Evolutionary conservation across 2,888 invertebrate species (phyloP).

Genomic region (Spodoptera exigua): DNA sequence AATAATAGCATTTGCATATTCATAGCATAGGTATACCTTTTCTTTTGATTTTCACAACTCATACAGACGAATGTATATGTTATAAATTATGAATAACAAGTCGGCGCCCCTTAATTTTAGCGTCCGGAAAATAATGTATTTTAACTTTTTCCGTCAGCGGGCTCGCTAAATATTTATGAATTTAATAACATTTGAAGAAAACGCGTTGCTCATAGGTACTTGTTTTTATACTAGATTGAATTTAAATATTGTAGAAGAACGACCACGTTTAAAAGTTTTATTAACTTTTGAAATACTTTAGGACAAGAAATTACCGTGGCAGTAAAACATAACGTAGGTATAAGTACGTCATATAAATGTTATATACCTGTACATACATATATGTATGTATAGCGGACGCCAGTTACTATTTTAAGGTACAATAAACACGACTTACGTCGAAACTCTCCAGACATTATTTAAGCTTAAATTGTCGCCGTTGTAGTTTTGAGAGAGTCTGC

Average conservation of each 20-base stretch:
- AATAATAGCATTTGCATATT: constrained; percentile 64
- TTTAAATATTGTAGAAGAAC: background rate
- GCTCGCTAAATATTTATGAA: constrained; percentile 1
- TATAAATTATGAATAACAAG: constrained; percentile 24
- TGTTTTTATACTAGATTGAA: background rate
- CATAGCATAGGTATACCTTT: constrained; percentile 42
- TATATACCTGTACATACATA: background rate
- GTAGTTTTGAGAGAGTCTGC: constrained; percentile 25
- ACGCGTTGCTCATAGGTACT: background rate
- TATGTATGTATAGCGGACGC: background rate
- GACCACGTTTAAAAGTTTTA: too few species aligned
- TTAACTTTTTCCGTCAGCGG: constrained; percentile 13
- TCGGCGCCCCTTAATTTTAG: constrained; percentile 1
- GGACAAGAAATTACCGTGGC: constrained; percentile 13
- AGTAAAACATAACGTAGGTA: constrained; percentile 27
- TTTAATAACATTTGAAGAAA: constrained; percentile 10
- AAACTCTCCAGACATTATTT: constrained; percentile 14
- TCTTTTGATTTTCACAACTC: constrained; percentile 24
- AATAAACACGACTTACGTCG: constrained; percentile 12
- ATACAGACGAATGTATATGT: constrained; percentile 25
- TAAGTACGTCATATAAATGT: constrained; percentile 14
- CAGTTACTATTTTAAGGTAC: constrained; percentile 14
- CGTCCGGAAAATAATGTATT: constrained; percentile 15
- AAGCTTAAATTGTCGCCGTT: constrained; percentile 29
- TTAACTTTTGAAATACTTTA: constrained; percentile 2